phyloP scores from a whole-genome alignment of 2,113 vertebrate genomes.

The Cavia aperea region DNA sequence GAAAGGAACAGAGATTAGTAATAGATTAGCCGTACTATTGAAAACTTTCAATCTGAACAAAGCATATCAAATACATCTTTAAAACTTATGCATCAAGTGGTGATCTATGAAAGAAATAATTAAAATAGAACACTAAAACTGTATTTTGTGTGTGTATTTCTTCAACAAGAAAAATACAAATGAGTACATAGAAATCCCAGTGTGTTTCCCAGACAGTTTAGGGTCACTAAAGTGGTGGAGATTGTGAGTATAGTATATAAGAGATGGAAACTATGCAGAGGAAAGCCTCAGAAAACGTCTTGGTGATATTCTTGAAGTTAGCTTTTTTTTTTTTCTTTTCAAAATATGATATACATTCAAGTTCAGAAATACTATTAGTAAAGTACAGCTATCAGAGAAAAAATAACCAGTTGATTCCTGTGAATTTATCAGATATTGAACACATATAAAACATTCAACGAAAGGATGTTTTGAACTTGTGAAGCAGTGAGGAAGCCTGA shows the following conservation, averaged over 20 bases:
- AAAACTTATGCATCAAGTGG: not conserved
- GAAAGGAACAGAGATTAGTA: not conserved
- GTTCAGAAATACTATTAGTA: not conserved
- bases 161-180: not conserved
- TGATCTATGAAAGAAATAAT: not conserved
- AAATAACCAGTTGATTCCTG: not conserved
- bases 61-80: not conserved
- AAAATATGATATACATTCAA: not conserved
- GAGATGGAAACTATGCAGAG: not conserved
- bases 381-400: not conserved
- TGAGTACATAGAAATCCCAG: rapidly evolving
- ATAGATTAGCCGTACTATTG: not conserved
- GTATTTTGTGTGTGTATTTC: not conserved
- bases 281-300: not conserved
- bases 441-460: not conserved
- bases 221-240: not conserved
- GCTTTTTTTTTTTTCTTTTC: not conserved
- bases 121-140: not conserved
- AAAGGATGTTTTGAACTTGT: not conserved
- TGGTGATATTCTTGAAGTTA: not conserved
- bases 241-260: too few relatives aligned
- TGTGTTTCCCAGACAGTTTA: rapidly evolving
- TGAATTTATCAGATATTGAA: not conserved
- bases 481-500: not conserved
- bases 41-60: not conserved